Percentiles rank a stretch among this genome's conserved stretches.
These are phyloP conservation scores for Sminthurinus aureus DNA, from an alignment of 2,888 invertebrate genomes.

Conservation along the genomic window DNA sequence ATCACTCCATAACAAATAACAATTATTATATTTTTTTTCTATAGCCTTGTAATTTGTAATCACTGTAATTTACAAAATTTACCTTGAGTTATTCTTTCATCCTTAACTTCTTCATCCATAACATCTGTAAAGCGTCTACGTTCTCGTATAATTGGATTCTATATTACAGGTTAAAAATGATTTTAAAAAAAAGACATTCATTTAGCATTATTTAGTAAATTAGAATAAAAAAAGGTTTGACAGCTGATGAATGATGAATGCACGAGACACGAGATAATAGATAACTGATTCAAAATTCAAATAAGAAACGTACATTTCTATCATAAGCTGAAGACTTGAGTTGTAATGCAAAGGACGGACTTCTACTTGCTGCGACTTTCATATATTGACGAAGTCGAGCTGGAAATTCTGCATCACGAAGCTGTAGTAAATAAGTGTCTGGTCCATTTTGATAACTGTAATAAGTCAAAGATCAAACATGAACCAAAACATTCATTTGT, in stretches of 20 bases:
- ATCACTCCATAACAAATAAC: not conserved
- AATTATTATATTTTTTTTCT: not conserved
- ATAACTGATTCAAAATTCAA: too few species aligned
- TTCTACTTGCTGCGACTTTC: slow-evolving; percentile 86
- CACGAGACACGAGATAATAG: not conserved
- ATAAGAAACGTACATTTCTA: slow-evolving; percentile 48
- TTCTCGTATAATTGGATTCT: slow-evolving; percentile 86
- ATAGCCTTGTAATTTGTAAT: not conserved
- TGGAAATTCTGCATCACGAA: slow-evolving; percentile 94
- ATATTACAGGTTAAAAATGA: not conserved
- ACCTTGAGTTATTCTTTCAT: slow-evolving; percentile 78
- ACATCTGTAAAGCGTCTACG: slow-evolving; percentile 90
- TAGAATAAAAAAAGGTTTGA: not conserved
- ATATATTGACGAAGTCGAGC: slow-evolving; percentile 90
- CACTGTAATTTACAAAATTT: too few species aligned
- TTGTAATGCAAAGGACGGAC: slow-evolving; percentile 68
- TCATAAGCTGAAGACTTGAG: slow-evolving; percentile 55
- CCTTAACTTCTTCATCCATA: slow-evolving; percentile 95
- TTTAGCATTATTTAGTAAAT: slow-evolving; percentile 1
- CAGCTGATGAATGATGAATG: not conserved
- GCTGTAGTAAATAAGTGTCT: slow-evolving; percentile 92
- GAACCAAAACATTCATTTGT: too few species aligned
- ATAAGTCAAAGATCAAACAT: not conserved
- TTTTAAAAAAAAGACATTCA: too few species aligned
- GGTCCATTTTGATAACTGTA: slow-evolving; percentile 93